phyloP scores from a whole-genome alignment of 2,797 vertebrate species.

The Anniella stebbinsi region DNA sequence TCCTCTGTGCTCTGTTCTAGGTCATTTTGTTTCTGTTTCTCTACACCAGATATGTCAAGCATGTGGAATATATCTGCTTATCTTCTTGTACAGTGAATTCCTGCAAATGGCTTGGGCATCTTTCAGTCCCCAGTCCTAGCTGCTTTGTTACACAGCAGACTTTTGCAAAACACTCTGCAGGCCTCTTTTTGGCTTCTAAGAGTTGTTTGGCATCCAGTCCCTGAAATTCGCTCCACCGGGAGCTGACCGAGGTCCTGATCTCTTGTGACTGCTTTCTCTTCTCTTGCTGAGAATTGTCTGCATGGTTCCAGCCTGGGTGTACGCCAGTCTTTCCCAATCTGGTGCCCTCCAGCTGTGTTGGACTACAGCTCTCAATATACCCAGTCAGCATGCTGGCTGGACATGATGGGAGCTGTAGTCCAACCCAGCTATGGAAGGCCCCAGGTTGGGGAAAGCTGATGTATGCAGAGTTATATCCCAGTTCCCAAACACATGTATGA shows the following conservation, averaged over 20 bases:
- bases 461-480: neutral
- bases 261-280: no score
- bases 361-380: no score
- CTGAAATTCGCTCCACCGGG: neutral
- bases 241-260: slow-evolving; percentile 9
- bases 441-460: neutral
- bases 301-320: neutral
- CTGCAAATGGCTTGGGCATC: neutral
- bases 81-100: neutral
- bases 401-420: no score
- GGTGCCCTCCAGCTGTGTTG: no score
- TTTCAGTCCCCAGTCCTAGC: neutral
- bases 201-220: neutral
- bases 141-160: neutral
- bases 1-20: slow-evolving; percentile 4
- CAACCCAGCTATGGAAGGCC: no score
- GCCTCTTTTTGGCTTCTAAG: neutral
- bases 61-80: neutral
- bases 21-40: neutral
- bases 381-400: no score
- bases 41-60: accelerated
- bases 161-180: neutral
- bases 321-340: no score
- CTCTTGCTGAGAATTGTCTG: neutral
- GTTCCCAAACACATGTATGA: neutral